These are phyloP conservation scores for Lycocorax pyrrhopterus DNA, from an alignment of 2,113 vertebrate species.

Conservation along the genomic window DNA sequence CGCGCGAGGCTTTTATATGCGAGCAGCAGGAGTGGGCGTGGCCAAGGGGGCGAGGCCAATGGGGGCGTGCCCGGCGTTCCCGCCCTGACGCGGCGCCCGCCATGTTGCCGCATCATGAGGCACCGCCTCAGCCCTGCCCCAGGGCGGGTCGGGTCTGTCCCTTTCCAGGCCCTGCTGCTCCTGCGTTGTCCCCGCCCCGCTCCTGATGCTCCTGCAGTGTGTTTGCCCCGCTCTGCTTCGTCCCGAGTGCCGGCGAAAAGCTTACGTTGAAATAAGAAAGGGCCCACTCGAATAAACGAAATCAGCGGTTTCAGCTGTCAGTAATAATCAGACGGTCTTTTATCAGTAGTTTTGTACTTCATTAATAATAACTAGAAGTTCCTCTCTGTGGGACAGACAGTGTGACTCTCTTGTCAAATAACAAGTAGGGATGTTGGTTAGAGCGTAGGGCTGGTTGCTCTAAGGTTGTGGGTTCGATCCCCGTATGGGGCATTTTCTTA, in stretches of 20 bases:
- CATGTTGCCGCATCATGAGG: neutral
- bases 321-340: neutral
- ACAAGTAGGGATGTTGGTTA: neutral
- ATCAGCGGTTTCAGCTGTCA: neutral
- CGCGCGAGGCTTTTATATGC: neutral
- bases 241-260: neutral
- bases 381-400: neutral
- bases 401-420: rapidly evolving
- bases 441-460: neutral
- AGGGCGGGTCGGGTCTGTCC: rapidly evolving
- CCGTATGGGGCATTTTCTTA: rapidly evolving
- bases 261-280: neutral
- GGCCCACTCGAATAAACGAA: neutral
- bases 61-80: rapidly evolving
- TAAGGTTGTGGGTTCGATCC: rapidly evolving
- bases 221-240: rapidly evolving
- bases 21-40: rapidly evolving
- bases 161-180: rapidly evolving
- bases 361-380: neutral
- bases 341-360: neutral
- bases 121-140: neutral
- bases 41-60: neutral
- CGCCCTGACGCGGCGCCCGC: neutral
- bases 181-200: rapidly evolving
- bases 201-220: rapidly evolving